Base-by-base conservation (phyloP, 2,113 vertebrate genomes). In the Callaeas wilsoni region DNA sequence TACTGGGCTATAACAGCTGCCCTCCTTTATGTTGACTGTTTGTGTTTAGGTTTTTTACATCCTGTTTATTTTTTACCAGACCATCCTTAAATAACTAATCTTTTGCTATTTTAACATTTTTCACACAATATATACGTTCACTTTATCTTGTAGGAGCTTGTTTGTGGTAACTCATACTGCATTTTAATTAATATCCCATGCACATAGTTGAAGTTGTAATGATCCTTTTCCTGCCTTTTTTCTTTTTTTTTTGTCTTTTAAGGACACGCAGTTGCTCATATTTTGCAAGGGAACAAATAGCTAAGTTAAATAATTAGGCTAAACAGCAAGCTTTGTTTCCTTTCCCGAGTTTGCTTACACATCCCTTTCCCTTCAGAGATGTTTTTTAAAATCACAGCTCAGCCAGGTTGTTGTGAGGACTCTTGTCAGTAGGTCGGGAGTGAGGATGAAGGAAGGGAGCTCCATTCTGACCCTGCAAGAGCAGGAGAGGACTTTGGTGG, bases 1-100 rank as follows among this genome's bases (percentile, higher is more conserved):
- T 98, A 97, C 97, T 96, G 56, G 96, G 96, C 97, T 97, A 21
- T 77, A 97, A 92, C 96, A 98, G 94, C 98, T 98, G 96, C 96
- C 96, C 96, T 97, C 95, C 78, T 97, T 98, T 96, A 81, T 71
- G 41, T 79, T 93, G 94, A 94, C 78, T 92, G 90, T 95, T 94
- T 84, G 55, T 97, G 89, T 98, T 97, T 98, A 86, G 94, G 93
- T 81, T 98, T 96, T 97, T 97, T 96, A 90, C 97, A 95, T 98
- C 96, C 96, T 97, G 96, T 98, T 98, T 98, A 97, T 97, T 96
- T 97, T 94, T 96, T 91, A 95, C 96, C 93, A 94, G 96, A 96
- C 91, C 87, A 96, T 95, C 94, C 94, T 95, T 96, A 94, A 98
- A 88, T 96, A 97, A 90, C 76, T 56, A 30, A 26, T 50, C 18